A percentile compares a stretch with the other conserved stretches of the same genome.
Evolutionary conservation across 2,888 invertebrate species (phyloP).

Genomic region (Drosophila tripunctata): DNA sequence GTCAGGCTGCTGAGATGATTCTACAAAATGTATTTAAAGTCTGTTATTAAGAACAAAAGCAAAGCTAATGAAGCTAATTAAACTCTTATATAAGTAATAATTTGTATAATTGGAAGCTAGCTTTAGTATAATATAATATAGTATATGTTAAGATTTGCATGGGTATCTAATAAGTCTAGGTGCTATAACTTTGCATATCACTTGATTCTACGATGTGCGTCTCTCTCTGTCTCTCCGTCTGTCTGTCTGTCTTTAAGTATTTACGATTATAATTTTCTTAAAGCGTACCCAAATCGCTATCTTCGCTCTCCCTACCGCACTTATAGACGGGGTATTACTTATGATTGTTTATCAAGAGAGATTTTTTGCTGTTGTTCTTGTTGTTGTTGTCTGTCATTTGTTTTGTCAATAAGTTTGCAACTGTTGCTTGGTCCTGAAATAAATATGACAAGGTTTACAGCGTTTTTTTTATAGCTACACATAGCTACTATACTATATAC

Average conservation of each 20-base stretch:
- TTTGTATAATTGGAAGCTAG: conserved; percentile 2
- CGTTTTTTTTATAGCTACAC: no score
- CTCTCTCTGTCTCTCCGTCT: no score
- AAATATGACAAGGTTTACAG: conserved; percentile 57
- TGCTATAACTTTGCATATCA: no score
- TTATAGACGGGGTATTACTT: conserved; percentile 16
- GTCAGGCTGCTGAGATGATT: conserved; percentile 8
- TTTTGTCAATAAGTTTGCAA: conserved; percentile 79
- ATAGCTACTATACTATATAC: no score
- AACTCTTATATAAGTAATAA: conserved; percentile 4
- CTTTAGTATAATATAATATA: no score
- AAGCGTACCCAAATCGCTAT: conserved; percentile 13
- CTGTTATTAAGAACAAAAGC: not conserved
- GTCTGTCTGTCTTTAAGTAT: conserved; percentile 37
- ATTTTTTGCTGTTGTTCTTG: conserved; percentile 12
- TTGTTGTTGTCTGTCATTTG: conserved; percentile 57
- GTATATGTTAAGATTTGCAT: no score
- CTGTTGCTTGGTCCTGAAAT: conserved; percentile 69
- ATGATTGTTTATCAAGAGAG: conserved; percentile 5
- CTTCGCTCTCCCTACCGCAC: conserved; percentile 5
- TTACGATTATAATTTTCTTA: conserved; percentile 21
- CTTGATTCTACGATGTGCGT: conserved; percentile 45
- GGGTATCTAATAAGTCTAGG: conserved; percentile 6
- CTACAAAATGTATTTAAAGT: not conserved
- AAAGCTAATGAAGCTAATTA: not conserved